A percentile compares a stretch with the other conserved stretches of the same genome.
Evolutionary conservation across 2,888 invertebrate genomes (phyloP).

Genomic region (Amphipyra berbera): DNA sequence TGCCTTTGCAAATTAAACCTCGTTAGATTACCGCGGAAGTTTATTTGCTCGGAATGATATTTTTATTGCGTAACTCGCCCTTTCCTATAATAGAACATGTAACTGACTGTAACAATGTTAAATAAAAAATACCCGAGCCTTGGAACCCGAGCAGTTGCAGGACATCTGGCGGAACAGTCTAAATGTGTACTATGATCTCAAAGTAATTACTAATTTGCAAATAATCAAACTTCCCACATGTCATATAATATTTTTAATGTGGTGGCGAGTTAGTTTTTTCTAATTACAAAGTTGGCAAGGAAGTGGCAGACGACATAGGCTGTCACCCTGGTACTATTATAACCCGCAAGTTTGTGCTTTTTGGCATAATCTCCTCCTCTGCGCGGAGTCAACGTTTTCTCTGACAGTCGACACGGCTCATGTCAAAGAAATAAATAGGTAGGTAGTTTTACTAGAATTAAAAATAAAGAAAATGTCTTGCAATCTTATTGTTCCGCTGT

Average conservation of each 20-base stretch:
- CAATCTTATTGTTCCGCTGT: conserved; percentile 77
- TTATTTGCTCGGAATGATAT: conserved; percentile 57
- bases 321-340: conserved; percentile 85
- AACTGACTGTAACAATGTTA: conserved; percentile 17
- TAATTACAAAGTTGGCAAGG: conserved; percentile 89
- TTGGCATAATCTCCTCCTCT: conserved; percentile 82
- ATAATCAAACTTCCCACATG: conserved; percentile 72
- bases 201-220: conserved; percentile 71
- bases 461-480: conserved; percentile 73
- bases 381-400: conserved; percentile 85
- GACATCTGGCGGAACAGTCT: conserved; percentile 70
- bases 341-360: conserved; percentile 75
- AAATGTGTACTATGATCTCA: conserved; percentile 78
- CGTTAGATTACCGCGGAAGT: conserved; percentile 72
- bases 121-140: conserved; percentile 20
- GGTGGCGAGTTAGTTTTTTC: conserved; percentile 74
- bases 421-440: conserved; percentile 75
- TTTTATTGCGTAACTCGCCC: conserved; percentile 41
- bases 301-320: conserved; percentile 77
- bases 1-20: conserved; percentile 79
- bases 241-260: conserved; percentile 70
- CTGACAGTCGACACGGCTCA: conserved; percentile 84
- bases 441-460: conserved; percentile 67
- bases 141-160: conserved; percentile 54
- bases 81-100: conserved; percentile 20